phyloP scores from a whole-genome alignment of 1,140 invertebrate genomes.

The Gonioctena quinquepunctata region DNA sequence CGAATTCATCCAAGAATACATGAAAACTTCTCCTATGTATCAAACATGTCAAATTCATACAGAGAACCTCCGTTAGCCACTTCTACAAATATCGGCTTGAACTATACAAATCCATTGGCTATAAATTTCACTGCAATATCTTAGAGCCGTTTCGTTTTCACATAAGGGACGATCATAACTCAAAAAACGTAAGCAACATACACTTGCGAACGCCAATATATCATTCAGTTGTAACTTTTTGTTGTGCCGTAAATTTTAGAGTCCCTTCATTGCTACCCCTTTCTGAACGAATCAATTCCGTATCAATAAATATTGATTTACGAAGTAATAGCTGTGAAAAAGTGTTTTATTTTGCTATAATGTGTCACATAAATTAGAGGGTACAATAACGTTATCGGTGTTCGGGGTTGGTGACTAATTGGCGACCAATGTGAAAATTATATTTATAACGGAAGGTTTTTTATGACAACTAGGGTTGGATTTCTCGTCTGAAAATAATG shows the following conservation, averaged over 20 bases:
- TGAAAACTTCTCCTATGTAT: too few species aligned
- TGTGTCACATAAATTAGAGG: conserved; percentile 43
- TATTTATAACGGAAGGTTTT: neutral
- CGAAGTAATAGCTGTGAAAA: conserved; percentile 46
- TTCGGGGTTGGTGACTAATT: neutral
- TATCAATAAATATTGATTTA: conserved; percentile 52
- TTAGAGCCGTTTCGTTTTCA: conserved; percentile 27
- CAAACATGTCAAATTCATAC: too few species aligned
- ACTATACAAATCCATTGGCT: neutral
- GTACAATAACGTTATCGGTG: conserved; percentile 8
- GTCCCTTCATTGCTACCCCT: conserved; percentile 31
- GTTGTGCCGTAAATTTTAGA: conserved; percentile 46
- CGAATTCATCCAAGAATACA: too few species aligned
- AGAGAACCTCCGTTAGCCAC: too few species aligned
- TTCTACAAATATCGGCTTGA: neutral
- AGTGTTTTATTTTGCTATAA: conserved; percentile 51
- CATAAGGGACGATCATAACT: conserved; percentile 37
- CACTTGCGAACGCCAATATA: conserved; percentile 43
- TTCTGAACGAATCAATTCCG: conserved; percentile 45
- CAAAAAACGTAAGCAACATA: conserved; percentile 43
- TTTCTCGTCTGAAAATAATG: too few species aligned
- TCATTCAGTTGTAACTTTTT: conserved; percentile 32
- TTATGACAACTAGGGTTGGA: neutral
- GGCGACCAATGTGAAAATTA: neutral
- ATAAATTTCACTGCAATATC: conserved; percentile 24